phyloP scores from a whole-genome alignment of 1,140 invertebrate genomes.

The Neodiprion pinetum region DNA sequence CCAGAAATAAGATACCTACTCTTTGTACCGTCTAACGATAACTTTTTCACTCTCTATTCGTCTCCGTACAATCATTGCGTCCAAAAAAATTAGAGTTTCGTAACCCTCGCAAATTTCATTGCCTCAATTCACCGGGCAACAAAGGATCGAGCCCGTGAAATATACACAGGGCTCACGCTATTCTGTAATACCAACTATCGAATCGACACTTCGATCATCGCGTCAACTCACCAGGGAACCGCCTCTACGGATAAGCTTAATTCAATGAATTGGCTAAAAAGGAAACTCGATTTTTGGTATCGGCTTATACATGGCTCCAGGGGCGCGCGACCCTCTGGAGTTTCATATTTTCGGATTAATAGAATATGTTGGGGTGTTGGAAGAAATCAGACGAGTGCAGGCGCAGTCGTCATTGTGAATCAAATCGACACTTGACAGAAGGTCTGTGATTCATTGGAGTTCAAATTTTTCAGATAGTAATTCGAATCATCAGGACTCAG shows the following conservation, averaged over 20 bases:
- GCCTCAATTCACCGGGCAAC: background rate
- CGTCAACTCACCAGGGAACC: background rate
- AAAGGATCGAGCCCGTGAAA: background rate
- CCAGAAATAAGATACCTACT: too few species aligned
- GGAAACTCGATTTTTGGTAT: background rate
- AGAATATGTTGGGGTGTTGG: too few species aligned
- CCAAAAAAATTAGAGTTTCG: background rate
- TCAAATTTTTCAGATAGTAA: too few species aligned
- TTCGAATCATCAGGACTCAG: too few species aligned
- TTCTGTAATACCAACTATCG: background rate
- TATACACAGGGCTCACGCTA: background rate
- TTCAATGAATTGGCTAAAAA: slow-evolving; percentile 1
- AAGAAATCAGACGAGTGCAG: too few species aligned
- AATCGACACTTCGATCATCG: background rate
- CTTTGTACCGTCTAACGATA: background rate
- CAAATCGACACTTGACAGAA: too few species aligned
- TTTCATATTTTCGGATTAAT: too few species aligned
- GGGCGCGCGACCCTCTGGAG: too few species aligned
- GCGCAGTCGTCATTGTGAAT: too few species aligned
- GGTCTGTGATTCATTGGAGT: too few species aligned
- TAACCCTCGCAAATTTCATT: background rate
- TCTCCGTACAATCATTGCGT: background rate
- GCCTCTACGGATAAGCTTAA: background rate
- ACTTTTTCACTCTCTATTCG: background rate
- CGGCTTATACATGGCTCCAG: background rate